Base-by-base conservation (phyloP, 2,113 vertebrate genomes). In the Indicator indicator region DNA sequence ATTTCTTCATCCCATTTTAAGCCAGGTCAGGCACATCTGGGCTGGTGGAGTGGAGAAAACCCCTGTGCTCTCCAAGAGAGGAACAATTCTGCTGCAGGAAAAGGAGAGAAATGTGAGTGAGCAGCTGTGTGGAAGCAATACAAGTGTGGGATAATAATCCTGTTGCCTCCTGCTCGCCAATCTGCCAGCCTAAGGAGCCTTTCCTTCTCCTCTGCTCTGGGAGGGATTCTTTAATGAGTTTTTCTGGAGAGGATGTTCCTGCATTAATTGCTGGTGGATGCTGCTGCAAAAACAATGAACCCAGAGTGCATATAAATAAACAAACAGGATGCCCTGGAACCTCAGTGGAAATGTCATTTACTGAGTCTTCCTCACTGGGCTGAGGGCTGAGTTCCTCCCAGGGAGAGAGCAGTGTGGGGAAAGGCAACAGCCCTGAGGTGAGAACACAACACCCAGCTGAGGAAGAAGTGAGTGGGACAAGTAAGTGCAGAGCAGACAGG, bases 281-380 rank as follows among this genome's bases (percentile, higher is more conserved):
- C 65, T 38, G 64, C 67, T 56, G 42, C 54, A 68, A 80, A 44
- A 94, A 86, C 79, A 93, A 78, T 68, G 75, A 91, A 62, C 26
- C 33, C 62, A 48, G 68, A 83, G 72, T 44, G 44, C 62, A 67
- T 8, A 28, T 54, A 88, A 86, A 95, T 33, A 83, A 92, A 88
- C 62, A 83, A 92, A 88, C 62, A 91, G 91, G 62, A 88, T 86
- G 58, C 46, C 60, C 76, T 74, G 60, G 62, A 89, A 68, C 32
- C 15, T 2, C 82, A 24, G 12, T 0, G 5, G 64, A 30, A 74
- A 86, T 27, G 65, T 40, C 46, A 59, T 82, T 92, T 42, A 60
- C 68, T 40, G 21, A 21, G 5, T 67, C 13, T 70, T 79, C 72
- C 26, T 56, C 0, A 1, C 50, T 44, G 62, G 72, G 54, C 56